phyloP scores from a whole-genome alignment of 2,888 invertebrate genomes.

The Lypha dubia region DNA sequence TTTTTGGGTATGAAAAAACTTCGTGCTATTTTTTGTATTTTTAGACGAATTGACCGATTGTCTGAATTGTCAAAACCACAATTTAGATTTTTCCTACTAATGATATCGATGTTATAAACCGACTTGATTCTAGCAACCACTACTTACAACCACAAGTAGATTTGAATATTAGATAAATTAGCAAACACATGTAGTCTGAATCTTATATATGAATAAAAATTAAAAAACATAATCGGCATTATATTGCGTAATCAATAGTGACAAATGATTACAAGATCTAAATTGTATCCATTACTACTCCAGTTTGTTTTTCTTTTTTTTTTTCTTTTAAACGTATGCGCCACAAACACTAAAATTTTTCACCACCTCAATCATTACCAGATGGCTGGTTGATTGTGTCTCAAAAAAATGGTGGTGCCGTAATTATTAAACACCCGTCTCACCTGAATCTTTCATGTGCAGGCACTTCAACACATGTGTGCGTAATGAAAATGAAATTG shows the following conservation, averaged over 20 bases:
- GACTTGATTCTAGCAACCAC: background rate
- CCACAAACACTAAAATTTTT: conserved; percentile 18
- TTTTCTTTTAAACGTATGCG: background rate
- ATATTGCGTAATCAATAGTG: conserved; percentile 44
- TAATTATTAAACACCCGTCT: conserved; percentile 17
- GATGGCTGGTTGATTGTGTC: conserved; percentile 9
- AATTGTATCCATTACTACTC: conserved; percentile 12
- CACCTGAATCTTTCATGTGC: background rate
- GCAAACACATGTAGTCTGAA: conserved; percentile 6
- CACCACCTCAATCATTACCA: conserved; percentile 8
- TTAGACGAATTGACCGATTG: no score
- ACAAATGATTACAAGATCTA: conserved; percentile 27
- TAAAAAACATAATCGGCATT: background rate
- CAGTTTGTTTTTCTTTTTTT: background rate
- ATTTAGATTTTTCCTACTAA: background rate
- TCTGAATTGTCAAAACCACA: no score
- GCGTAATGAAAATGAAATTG: conserved; percentile 35
- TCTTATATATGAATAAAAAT: background rate
- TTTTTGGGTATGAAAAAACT: no score
- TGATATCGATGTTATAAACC: background rate
- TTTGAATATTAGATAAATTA: conserved; percentile 28
- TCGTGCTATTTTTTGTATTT: no score
- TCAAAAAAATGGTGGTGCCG: conserved; percentile 43
- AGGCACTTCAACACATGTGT: conserved; percentile 4
- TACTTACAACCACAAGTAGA: conserved; percentile 27